These are phyloP conservation scores for Nannoperca obscura DNA, from an alignment of 2,797 vertebrate genomes.

Conservation along the genomic window DNA sequence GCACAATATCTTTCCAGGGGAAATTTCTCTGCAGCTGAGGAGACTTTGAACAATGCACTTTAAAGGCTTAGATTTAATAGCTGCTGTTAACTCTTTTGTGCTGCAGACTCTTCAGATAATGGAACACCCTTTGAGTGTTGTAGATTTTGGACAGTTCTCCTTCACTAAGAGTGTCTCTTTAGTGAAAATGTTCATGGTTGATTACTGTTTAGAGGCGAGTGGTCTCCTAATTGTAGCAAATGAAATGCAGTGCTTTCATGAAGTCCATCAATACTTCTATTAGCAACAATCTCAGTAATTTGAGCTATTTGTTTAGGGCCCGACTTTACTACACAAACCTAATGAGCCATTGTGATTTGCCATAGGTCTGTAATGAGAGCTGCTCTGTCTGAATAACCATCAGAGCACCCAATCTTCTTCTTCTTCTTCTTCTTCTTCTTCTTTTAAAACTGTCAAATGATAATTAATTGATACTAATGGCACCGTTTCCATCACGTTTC, in stretches of 20 bases:
- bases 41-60: conserved; percentile 15
- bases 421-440: conserved; percentile 21
- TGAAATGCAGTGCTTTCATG: conserved; percentile 41
- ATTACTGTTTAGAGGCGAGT: conserved; percentile 44
- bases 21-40: conserved; percentile 18
- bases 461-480: conserved; percentile 75
- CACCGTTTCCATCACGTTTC: conserved; percentile 57
- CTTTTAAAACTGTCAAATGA: conserved; percentile 61
- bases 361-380: conserved; percentile 41
- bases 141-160: conserved; percentile 3
- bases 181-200: conserved; percentile 23
- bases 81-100: conserved; percentile 19
- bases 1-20: neutral
- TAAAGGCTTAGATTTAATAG: conserved; percentile 30
- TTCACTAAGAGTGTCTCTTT: conserved; percentile 15
- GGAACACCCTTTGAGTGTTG: conserved; percentile 17
- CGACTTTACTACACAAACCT: conserved; percentile 14
- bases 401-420: conserved; percentile 18
- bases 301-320: conserved; percentile 51
- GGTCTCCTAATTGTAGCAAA: conserved; percentile 31
- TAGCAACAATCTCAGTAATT: conserved; percentile 24
- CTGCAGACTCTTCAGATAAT: conserved; percentile 24
- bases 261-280: conserved; percentile 50
- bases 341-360: conserved; percentile 51
- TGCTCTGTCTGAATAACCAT: conserved; percentile 49